Conservation (phyloP, 2,888 invertebrate species). For the Clanis bilineata region DNA sequence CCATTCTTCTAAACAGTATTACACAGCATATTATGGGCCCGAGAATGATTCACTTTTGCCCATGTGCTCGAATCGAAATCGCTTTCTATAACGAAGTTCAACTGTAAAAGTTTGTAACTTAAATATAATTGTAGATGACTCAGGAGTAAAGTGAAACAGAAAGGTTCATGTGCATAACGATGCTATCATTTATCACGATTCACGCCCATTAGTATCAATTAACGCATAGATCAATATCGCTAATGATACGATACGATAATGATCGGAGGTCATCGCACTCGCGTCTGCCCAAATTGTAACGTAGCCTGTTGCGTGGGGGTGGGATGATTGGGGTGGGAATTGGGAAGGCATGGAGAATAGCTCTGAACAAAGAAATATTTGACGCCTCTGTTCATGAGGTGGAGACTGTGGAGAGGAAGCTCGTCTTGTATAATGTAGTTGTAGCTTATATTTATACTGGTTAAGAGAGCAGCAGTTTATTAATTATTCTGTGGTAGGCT, state of each 20-base stretch:
- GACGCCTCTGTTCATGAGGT: not conserved
- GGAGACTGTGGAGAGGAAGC: not conserved
- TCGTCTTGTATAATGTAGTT: not conserved
- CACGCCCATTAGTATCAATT: not conserved
- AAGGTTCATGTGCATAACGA: not conserved
- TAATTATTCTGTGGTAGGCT: not conserved
- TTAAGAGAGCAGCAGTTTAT: not conserved
- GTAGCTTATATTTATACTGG: not conserved
- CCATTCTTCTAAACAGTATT: too few species aligned
- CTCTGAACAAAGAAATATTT: constrained; percentile 6
- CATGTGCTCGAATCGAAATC: too few species aligned
- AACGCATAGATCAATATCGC: not conserved
- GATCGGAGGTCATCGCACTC: constrained; percentile 7
- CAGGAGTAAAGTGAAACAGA: too few species aligned
- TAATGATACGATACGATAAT: not conserved
- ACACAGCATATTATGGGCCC: too few species aligned
- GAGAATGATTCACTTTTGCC: too few species aligned
- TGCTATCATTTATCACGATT: not conserved
- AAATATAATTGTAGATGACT: too few species aligned
- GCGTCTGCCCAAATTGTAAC: not conserved
- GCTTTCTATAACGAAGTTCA: too few species aligned
- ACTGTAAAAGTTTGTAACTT: too few species aligned
- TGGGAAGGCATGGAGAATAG: not conserved
- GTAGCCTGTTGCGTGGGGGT: constrained; percentile 13
- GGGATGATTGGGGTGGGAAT: not conserved